Percentiles rank a stretch among this genome's conserved stretches.
Evolutionary conservation across 1,140 invertebrate genomes (phyloP).

Genomic region (Neodiprion pinetum): DNA sequence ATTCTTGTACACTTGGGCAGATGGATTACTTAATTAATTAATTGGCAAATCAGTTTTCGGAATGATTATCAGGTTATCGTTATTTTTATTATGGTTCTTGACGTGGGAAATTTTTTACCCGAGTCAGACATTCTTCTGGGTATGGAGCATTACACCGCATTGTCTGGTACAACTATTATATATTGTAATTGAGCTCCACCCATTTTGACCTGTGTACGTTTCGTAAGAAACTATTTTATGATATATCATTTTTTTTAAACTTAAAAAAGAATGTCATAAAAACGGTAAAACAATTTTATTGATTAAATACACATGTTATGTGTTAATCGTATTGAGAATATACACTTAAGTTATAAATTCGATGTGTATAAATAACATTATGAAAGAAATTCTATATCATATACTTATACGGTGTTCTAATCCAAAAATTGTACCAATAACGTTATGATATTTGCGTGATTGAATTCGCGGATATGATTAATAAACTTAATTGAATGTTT

Average conservation of each 20-base stretch:
- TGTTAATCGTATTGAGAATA: background rate
- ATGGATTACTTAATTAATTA: no score
- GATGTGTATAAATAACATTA: constrained; percentile 6
- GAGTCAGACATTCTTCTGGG: no score
- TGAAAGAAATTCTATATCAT: background rate
- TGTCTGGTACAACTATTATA: background rate
- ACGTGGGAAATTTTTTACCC: no score
- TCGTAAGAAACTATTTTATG: background rate
- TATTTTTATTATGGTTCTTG: no score
- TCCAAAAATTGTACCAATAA: constrained; percentile 14
- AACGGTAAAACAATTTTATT: background rate
- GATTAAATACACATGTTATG: constrained; percentile 2
- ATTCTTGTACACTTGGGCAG: no score
- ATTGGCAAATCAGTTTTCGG: no score
- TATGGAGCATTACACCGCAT: background rate
- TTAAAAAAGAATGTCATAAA: background rate
- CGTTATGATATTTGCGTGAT: background rate
- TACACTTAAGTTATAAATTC: background rate
- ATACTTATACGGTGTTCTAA: constrained; percentile 9
- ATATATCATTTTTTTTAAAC: background rate
- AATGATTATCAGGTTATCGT: no score
- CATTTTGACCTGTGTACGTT: background rate
- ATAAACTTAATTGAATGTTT: no score
- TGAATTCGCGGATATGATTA: no score
- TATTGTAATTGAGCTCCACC: background rate